These are phyloP conservation scores for Batillaria attramentaria DNA, from an alignment of 1,140 invertebrate species.

Conservation along the genomic window DNA sequence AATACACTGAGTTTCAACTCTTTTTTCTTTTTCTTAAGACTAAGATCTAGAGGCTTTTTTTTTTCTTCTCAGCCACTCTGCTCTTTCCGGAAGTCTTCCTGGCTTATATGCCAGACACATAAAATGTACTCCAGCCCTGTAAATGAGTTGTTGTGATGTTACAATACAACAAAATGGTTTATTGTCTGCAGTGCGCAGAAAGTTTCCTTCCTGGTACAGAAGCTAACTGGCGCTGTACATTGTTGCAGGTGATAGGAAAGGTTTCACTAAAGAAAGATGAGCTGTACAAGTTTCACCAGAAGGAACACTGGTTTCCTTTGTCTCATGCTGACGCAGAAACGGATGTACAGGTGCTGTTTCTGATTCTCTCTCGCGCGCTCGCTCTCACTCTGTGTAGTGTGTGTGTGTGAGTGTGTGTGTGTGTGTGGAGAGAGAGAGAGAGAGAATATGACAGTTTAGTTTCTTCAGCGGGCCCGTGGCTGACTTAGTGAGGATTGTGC, in stretches of 20 bases:
- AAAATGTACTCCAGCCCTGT: neutral
- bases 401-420: neutral
- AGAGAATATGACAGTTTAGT: neutral
- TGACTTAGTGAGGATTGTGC: neutral
- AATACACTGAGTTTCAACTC: too few species aligned
- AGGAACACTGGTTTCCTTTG: constrained; percentile 93
- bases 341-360: constrained; percentile 82
- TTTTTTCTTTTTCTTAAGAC: too few species aligned
- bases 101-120: too few species aligned
- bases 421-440: neutral
- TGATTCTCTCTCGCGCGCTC: neutral
- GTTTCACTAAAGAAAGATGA: constrained; percentile 90
- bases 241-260: constrained; percentile 81
- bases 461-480: too few species aligned
- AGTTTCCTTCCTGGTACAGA: neutral
- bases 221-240: neutral
- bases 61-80: too few species aligned
- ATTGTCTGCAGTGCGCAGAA: neutral
- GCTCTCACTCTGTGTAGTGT: neutral
- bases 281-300: constrained; percentile 87
- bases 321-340: constrained; percentile 85
- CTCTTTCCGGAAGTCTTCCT: too few species aligned
- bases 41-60: too few species aligned
- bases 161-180: neutral
- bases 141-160: neutral